phyloP scores from a whole-genome alignment of 2,113 vertebrate species.

The Gymnorhina tibicen region DNA sequence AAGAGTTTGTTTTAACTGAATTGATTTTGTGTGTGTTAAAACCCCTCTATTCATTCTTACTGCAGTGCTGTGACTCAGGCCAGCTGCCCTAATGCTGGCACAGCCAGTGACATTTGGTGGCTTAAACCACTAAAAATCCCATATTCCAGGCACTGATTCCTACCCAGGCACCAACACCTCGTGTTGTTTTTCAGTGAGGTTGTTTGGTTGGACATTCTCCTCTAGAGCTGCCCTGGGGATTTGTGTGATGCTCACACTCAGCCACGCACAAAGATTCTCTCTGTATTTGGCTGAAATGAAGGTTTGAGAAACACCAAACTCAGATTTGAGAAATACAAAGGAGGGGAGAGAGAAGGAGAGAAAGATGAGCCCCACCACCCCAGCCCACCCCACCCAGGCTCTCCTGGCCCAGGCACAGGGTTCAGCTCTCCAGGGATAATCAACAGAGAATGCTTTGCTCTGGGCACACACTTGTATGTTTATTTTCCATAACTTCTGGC shows the following conservation, averaged over 20 bases:
- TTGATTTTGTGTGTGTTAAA: not conserved
- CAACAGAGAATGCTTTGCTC: not conserved
- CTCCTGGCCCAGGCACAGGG: accelerated
- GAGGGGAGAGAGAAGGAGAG: not conserved
- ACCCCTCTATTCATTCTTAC: not conserved
- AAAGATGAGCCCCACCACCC: accelerated
- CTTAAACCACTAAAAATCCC: not conserved
- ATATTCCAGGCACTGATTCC: not conserved
- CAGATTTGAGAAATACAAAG: not conserved
- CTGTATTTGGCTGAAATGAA: not conserved
- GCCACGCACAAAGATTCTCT: not conserved
- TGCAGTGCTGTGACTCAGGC: not conserved
- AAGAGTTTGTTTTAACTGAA: not conserved
- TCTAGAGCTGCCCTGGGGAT: not conserved
- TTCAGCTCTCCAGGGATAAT: not conserved
- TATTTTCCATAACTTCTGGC: not conserved
- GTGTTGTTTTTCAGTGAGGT: accelerated
- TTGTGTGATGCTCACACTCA: not conserved
- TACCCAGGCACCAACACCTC: not conserved
- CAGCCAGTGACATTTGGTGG: not conserved
- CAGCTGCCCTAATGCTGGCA: not conserved
- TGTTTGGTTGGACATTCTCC: not conserved
- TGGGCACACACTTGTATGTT: not conserved
- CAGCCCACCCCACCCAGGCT: not conserved
- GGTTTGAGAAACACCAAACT: not conserved